Conservation (phyloP, 2,888 invertebrate genomes). For the Metacarcinus magister region DNA sequence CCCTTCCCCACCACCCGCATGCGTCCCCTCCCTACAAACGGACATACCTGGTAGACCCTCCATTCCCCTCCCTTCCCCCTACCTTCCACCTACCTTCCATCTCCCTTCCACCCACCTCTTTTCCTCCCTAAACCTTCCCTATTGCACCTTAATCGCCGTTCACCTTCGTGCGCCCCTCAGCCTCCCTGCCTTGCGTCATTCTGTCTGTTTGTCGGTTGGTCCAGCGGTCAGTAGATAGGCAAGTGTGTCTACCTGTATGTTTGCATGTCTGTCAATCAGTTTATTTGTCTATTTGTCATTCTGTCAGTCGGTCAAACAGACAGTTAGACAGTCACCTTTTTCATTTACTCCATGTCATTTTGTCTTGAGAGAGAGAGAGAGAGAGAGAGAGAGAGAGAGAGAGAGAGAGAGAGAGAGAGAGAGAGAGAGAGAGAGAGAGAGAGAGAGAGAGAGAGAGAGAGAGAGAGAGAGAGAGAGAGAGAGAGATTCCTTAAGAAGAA, state of each 20-base stretch:
- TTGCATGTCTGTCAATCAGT: not conserved
- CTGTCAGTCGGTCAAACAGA: not conserved
- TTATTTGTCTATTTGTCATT: not conserved
- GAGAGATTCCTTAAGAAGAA: not conserved
- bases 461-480: not conserved
- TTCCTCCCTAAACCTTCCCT: not conserved
- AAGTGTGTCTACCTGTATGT: not conserved
- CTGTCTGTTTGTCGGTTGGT: not conserved
- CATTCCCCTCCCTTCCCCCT: not conserved
- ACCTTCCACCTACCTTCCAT: not conserved
- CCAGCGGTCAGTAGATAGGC: not conserved
- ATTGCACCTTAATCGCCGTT: not conserved
- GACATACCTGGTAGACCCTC: not conserved
- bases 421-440: not conserved
- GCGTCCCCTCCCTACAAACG: not conserved
- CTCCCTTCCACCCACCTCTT: not conserved
- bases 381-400: conserved; percentile 20
- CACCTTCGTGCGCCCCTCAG: not conserved
- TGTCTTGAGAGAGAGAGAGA: conserved; percentile 29
- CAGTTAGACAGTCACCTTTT: not conserved
- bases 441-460: conserved; percentile 31
- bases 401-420: conserved; percentile 40
- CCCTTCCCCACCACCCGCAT: conserved; percentile 17
- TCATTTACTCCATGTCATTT: no score
- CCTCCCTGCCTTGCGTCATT: not conserved